A percentile compares a stretch with the other conserved stretches of the same genome.
phyloP scores from a whole-genome alignment of 92 coral and sea anemone genomes.

The Meandrina meandrites region DNA sequence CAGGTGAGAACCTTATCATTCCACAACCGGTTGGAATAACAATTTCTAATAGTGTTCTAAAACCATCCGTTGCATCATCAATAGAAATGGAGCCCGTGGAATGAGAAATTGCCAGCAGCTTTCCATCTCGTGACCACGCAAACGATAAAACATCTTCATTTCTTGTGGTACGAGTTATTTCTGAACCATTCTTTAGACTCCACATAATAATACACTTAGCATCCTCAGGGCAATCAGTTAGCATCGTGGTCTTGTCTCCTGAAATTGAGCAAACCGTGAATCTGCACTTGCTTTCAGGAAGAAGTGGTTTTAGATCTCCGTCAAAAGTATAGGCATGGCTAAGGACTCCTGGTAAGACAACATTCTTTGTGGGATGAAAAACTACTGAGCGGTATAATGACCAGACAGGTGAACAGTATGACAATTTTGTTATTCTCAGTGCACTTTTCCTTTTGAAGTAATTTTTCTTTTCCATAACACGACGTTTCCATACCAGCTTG shows the following conservation, averaged over 20 bases:
- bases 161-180: neutral
- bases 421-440: no score
- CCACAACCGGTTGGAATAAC: neutral
- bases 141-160: slow-evolving; percentile 10
- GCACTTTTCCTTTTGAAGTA: no score
- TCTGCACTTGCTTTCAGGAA: slow-evolving; percentile 1
- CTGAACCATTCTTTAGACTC: no score
- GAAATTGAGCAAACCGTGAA: slow-evolving; percentile 39
- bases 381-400: slow-evolving; percentile 11
- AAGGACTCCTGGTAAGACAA: slow-evolving; percentile 41
- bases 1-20: slow-evolving; percentile 3
- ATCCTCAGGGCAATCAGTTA: neutral
- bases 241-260: slow-evolving; percentile 14
- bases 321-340: slow-evolving; percentile 24
- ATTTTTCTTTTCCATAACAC: neutral
- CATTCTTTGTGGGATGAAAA: slow-evolving; percentile 24
- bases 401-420: neutral
- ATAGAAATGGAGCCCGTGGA: neutral
- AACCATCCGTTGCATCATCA: neutral
- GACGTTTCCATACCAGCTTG: slow-evolving; percentile 5
- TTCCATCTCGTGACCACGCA: slow-evolving; percentile 25
- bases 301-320: slow-evolving; percentile 28
- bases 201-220: no score
- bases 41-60: neutral
- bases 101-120: slow-evolving; percentile 31